Evolutionary conservation across 2,797 vertebrate species (phyloP), one percentile per base, ranked within the genome.

Genomic region (Mormyrus proboscirostris): DNA sequence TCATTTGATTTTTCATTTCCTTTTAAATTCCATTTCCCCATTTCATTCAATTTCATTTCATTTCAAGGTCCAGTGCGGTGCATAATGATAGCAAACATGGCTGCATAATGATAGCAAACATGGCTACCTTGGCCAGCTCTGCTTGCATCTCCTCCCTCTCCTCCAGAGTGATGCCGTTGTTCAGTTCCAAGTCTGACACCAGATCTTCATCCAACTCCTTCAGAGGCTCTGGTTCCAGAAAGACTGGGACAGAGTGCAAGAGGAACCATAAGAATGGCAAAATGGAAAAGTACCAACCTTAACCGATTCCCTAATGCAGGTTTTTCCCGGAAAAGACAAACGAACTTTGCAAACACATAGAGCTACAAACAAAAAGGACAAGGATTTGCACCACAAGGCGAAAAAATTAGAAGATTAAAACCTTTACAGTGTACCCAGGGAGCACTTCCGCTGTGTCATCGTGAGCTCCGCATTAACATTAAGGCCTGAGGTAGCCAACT

Each of bases 121-220:
- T 1, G 55, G 83, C 59, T 96, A 99, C 98, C 96, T 98, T 98
- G 76, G 91, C 91, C 89, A 99, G 93, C 88, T 99, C 97, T 89
- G 92, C 95, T 88, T 96, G 96, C 85, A 99, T 95, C 92, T 99
- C 98, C 92, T 99, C 97, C 91, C 96, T 96, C 93, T 99, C 98
- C 93, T 98, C 97, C 89, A 99, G 97, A 1, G 97, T 98, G 93
- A 96, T 93, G 91, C 94, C 91, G 94, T 85, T 96, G 91, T 92
- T 95, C 47, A 97, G 95, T 93, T 97, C 97, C 92, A 97, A 95
- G 41, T 97, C 96, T 86, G 97, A 94, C 90, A 94, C 94, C 9
- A 95, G 87, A 9, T 98, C 97, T 93, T 99, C 97, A 88, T 98
- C 97, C 83, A 94, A 94, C 94, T 98, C 98, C 55, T 95, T 95